Base-by-base conservation (phyloP, 2,113 vertebrate genomes). In the Puffinus mauretanicus region DNA sequence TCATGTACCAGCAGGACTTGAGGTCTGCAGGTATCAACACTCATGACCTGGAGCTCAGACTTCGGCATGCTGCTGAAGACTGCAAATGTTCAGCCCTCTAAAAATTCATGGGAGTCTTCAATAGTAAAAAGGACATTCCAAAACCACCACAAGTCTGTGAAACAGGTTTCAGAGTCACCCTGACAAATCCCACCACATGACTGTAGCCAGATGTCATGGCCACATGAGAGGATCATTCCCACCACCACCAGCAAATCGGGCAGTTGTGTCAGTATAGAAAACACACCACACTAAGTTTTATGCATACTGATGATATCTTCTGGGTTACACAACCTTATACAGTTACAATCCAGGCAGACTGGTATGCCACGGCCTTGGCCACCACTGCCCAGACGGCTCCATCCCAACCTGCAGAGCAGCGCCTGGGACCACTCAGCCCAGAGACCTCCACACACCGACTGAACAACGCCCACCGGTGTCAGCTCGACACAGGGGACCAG, bases 391-490 rank as follows among this genome's bases (percentile, higher is more conserved):
- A 67, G 36, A 15, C 11, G 7, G 52, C 34, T 89, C 81, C 81
- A 73, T 29, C 51, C 71, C 94, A 80, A 47, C 26, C 46, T 25
- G 52, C 18, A 9, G 6, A 51, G 71, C 86, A 62, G 29, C 0
- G 0, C 13, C 73, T 21, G 42, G 2, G 8, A 36, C 24, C 70
- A 21, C 67, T 17, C 38, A 72, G 49, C 64, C 49, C 49, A 40
- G 38, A 40, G 57, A 52, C 40, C 40, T 49, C 66, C 8, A 0
- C 1, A 10, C 34, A 42, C 30, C 2, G 2, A 25, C 10, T 8
- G 27, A 57, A 42, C 0, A 0, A 24, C 10, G 52, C 47, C 90
- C 38, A 11, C 13, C 3, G 1, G 18, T 2, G 21, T 5, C 81
- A 38, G 58, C 55, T 4, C n/a, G 44, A 61, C 51, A 32, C 26